A percentile compares a stretch with the other conserved stretches of the same genome.
Evolutionary conservation across 2,888 invertebrate species (phyloP).

Genomic region (Hyppa rectilinea): DNA sequence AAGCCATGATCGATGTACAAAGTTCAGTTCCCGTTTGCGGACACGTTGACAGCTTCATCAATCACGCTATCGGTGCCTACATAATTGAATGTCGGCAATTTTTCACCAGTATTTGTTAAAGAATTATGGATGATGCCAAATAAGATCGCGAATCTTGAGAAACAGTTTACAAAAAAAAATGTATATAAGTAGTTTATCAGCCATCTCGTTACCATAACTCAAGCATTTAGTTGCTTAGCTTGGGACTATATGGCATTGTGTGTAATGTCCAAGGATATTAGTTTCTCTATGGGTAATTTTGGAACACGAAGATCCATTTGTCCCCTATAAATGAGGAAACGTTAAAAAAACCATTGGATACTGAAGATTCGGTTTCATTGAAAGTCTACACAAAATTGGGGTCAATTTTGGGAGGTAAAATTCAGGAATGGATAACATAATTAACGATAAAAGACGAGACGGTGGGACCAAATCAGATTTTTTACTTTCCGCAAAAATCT

Average conservation of each 20-base stretch:
- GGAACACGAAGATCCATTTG: conserved; percentile 12
- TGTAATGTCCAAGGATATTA: too few relatives aligned
- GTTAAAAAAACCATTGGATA: conserved; percentile 30
- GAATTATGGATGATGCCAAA: conserved; percentile 60
- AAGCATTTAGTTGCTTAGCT: too few relatives aligned
- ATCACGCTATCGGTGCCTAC: conserved; percentile 61
- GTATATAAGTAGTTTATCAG: too few relatives aligned
- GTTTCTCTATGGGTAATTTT: conserved; percentile 19
- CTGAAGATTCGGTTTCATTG: conserved; percentile 20
- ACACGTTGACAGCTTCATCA: conserved; percentile 65
- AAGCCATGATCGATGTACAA: conserved; percentile 67
- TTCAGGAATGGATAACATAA: conserved; percentile 60
- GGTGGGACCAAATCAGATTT: conserved; percentile 49
- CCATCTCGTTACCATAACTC: too few relatives aligned
- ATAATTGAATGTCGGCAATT: conserved; percentile 69
- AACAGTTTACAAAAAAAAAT: too few relatives aligned
- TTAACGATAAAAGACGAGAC: conserved; percentile 52
- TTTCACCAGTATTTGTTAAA: conserved; percentile 63
- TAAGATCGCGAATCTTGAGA: conserved; percentile 41
- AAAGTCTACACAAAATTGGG: conserved; percentile 48
- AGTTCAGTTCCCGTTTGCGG: conserved; percentile 63
- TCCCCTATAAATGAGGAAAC: background rate
- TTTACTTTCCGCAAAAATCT: conserved; percentile 13
- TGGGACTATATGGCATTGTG: too few relatives aligned
- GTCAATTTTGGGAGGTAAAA: conserved; percentile 50